Base-by-base conservation (phyloP, 2,113 vertebrate genomes). In the Bufo bufo region DNA sequence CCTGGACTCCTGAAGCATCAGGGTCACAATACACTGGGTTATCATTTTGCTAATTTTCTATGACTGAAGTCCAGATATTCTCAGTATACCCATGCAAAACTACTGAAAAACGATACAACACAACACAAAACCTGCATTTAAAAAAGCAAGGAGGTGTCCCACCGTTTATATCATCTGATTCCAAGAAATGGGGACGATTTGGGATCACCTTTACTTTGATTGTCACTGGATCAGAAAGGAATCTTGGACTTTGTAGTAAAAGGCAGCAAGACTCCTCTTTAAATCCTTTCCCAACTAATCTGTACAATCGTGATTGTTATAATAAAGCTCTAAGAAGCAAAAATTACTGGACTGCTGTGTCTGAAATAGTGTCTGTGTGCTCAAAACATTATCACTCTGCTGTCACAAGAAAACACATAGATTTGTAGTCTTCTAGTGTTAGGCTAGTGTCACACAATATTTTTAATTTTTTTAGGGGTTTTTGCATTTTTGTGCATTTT, bases 301-400 rank as follows among this genome's bases (percentile, higher is more conserved):
- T 87, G 86, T 87, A 87, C 65, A 87, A 82, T 82, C 58, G 86
- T 87, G 77, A 82, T 87, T 82, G 86, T 82, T 72, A 82, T 82
- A 87, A 87, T 82, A 87, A 87, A 87, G 86, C 79, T 87, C 65
- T 82, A 23, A 82, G 66, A 9, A 82, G 77, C 77, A 87, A 65
- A 33, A 23, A 47, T 52, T 3, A 69, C 17, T 20, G 59, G 33
- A 72, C n/a, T 59, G 61, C 61, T 81, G 13, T 56, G 61, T 80
- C 10, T 71, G 14, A 54, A 17, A 65, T 66, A 49, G 43, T 47
- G 72, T 47, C 13, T 17, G 43, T 49, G 71, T 74, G 19, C 16
- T 20, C 13, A 19, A 61, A 33, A 20, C 19, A 4, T 61, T 61
- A 14, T 47, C 52, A 14, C 12, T 56, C 7, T 77, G 17, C 75